Evolutionary conservation across 2,113 vertebrate genomes (phyloP), one percentile per base, ranked within the genome.

Genomic region (Pseudorasbora parva): DNA sequence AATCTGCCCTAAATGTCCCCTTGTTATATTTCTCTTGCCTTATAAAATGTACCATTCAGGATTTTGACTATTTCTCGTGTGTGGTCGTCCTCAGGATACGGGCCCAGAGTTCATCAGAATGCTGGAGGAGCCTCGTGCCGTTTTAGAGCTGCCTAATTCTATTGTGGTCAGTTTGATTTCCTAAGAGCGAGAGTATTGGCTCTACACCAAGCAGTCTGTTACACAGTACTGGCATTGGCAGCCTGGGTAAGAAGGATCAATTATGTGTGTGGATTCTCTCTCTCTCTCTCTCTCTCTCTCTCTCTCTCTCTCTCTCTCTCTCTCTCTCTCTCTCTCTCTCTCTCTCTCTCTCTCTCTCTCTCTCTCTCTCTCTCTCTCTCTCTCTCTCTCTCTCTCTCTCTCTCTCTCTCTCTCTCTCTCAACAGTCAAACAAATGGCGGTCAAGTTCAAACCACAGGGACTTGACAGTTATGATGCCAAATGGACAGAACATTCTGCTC

Each of bases 381-480:
- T 45, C 43, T 45, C 43, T 45, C 43, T 45, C 45, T 47, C 45
- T 47, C 45, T 47, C 45, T 49, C 47, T 49, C 47, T 49, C 47
- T 56, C 8, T 19, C 14, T 59, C 1, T 47, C 37, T 14, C 14
- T 14, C 25, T 30, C 5, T 72, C 4, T 56, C 6, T 45, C 2
- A 89, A 23, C 87, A 97, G 96, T 96, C 94, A 54, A 96, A 95
- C 90, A 98, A 96, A 88, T 95, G 95, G 43, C 97, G 96, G 88
- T 95, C 93, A 37, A 91, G 91, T 14, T 89, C 92, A 85, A 94
- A 93, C 25, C 95, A 96, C 86, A 92, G 95, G 88, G 94, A 94
- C 86, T 90, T 98, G 86, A 94, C 87, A 9, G 96, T 97, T 83
- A 88, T 96, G 88, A 92, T 97, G 92, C 95, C 95, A 69, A 97